Percentiles rank a stretch among this genome's conserved stretches.
phyloP scores from a whole-genome alignment of 1,140 invertebrate genomes.

The Plutomurus gul region DNA sequence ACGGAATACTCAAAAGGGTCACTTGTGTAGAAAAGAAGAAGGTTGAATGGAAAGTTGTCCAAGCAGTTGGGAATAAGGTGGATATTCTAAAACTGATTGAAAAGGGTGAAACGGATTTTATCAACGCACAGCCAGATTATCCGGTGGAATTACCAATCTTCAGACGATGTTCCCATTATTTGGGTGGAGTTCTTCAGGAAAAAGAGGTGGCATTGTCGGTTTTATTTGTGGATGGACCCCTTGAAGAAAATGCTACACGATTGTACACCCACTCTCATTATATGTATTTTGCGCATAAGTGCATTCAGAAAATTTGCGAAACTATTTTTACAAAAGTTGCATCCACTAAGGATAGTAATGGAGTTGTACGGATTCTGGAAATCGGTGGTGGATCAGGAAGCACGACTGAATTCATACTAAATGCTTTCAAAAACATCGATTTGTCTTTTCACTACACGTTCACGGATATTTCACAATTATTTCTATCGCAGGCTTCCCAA shows the following conservation, averaged over 20 bases:
- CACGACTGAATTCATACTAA: neutral
- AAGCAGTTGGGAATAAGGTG: neutral
- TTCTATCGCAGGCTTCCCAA: conserved; percentile 13
- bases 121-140: neutral
- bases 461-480: conserved; percentile 42
- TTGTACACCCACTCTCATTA: neutral
- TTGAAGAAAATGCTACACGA: neutral
- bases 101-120: neutral
- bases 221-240: neutral
- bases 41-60: neutral
- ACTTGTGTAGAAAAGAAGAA: neutral
- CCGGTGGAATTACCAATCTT: neutral
- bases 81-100: neutral
- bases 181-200: neutral
- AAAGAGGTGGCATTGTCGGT: neutral
- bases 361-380: conserved; percentile 32
- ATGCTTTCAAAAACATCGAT: neutral
- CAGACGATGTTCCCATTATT: neutral
- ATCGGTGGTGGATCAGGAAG: conserved; percentile 38
- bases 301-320: neutral
- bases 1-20: neutral
- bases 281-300: neutral
- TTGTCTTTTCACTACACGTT: conserved; percentile 33
- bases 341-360: neutral
- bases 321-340: neutral